Conservation (phyloP, 2,797 vertebrate species). For the Psittacula derbiana region DNA sequence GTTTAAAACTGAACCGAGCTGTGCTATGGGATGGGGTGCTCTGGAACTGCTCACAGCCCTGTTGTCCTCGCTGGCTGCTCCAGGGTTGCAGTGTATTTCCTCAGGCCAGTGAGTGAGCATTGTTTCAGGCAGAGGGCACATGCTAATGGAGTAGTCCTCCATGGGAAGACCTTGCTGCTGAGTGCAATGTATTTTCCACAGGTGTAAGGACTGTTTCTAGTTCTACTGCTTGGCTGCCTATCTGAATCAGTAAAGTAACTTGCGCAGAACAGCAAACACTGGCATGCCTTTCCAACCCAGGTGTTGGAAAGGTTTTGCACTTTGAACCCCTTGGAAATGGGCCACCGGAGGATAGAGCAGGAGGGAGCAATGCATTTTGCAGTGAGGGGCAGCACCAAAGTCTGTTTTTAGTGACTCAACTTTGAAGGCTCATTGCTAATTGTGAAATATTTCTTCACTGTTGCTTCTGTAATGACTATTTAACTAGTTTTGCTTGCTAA, state of each 20-base stretch:
- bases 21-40: not conserved
- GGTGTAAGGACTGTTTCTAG: not conserved
- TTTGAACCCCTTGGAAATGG: not conserved
- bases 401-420: not conserved
- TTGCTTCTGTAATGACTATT: not conserved
- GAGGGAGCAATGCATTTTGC: not conserved
- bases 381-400: not conserved
- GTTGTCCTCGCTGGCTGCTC: not conserved
- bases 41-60: not conserved
- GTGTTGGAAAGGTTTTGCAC: not conserved
- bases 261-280: not conserved
- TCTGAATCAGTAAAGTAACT: not conserved
- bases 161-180: not conserved
- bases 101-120: not conserved
- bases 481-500: not conserved
- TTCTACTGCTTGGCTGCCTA: not conserved
- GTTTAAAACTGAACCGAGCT: fast-evolving
- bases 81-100: not conserved
- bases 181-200: not conserved
- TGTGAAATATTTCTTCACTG: not conserved
- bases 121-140: fast-evolving
- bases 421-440: not conserved
- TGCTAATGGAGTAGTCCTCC: not conserved
- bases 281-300: not conserved
- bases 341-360: not conserved